Evolutionary conservation across 2,888 invertebrate species (phyloP), one percentile per base, ranked within the genome.

Genomic region (Torymus auratus): DNA sequence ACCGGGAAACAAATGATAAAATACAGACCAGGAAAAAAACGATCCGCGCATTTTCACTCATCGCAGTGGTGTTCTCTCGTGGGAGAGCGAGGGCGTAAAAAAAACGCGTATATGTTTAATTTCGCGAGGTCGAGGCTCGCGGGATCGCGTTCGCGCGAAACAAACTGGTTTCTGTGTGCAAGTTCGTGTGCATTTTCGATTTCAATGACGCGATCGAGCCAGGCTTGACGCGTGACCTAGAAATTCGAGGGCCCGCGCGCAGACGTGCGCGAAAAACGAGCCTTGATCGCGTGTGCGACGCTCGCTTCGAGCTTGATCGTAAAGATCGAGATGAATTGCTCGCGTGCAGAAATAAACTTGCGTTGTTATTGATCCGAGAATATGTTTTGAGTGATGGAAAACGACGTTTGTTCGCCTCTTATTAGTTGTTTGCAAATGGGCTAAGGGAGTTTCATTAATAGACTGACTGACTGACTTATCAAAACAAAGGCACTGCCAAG

Each of bases 111-210:
- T n/a, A 67, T 28, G 28, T 28, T 28, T 28, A 28, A 28, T 28
- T 15, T 52, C 62, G 14, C 62, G 12, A 67, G 65, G 50, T 11
- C 50, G 15, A 15, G 50, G 17, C 52, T 52, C 52, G 15, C 52
- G 65, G 52, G 52, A 65, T 14, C 0, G 15, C 15, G n/a, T n/a
- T n/a, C n/a, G 61, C 5, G 5, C 20, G 41, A 13, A 28, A 52
- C 23, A 23, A 55, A 55, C 68, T 55, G 23, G 68, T 52, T 68
- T 68, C 3, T 14, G 23, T 67, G 15, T 17, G 52, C 15, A 15
- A 15, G 11, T 11, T 12, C 11, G 14, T 15, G 52, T 20, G 53
- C 67, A 68, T 68, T 68, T 68, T 68, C 67, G 67, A 55, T 68
- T 68, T 55, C 53, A 53, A 68, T 68, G 67, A 68, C 67, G 17